Percentiles rank a stretch among this genome's conserved stretches.
Conservation (phyloP, 2,113 vertebrate species). For the Ornithorhynchus anatinus region DNA sequence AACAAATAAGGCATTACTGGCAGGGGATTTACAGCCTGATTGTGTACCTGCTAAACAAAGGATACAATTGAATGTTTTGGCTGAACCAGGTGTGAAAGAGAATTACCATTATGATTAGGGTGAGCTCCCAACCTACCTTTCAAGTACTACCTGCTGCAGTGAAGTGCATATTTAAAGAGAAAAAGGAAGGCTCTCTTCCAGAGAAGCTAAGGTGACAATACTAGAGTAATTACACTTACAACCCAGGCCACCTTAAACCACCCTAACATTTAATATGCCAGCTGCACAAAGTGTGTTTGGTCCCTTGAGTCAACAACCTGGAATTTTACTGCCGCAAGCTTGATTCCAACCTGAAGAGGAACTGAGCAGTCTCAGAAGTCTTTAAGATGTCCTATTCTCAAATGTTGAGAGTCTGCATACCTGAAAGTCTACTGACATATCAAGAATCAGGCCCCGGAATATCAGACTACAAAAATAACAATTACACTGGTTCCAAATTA, state of each 20-base stretch:
- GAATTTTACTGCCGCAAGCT: constrained; percentile 2
- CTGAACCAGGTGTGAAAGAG: background rate
- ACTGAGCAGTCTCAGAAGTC: background rate
- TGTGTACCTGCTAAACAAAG: background rate
- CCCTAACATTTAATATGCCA: background rate
- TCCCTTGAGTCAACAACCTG: constrained; percentile 9
- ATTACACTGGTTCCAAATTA: too few species aligned
- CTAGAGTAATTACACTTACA: background rate
- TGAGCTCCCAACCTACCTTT: background rate
- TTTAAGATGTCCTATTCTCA: background rate
- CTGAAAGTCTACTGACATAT: background rate
- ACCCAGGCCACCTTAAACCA: background rate
- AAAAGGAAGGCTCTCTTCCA: background rate
- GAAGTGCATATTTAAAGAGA: background rate
- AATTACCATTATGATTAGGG: background rate
- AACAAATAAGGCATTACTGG: constrained; percentile 12
- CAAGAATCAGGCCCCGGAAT: background rate
- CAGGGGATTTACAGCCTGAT: constrained; percentile 15
- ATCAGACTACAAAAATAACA: background rate
- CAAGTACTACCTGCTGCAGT: background rate
- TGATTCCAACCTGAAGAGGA: background rate
- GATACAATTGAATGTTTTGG: background rate
- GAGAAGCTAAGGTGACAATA: background rate
- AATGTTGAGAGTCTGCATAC: background rate
- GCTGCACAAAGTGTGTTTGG: background rate